Conservation (phyloP, 2,113 vertebrate genomes). For the Mandrillus leucophaeus region DNA sequence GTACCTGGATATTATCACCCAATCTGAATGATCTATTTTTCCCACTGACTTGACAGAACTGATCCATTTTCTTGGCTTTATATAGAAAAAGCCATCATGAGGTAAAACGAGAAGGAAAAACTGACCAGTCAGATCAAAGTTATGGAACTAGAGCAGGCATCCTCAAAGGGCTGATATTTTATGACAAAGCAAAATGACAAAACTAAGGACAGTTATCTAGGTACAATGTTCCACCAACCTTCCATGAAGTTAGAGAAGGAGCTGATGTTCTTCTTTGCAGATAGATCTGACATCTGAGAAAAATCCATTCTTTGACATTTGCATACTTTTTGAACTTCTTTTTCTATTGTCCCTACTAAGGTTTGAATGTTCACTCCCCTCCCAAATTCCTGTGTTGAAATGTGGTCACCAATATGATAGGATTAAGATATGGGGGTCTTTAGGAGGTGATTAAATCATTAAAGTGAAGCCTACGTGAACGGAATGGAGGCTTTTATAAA, state of each 20-base stretch:
- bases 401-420: not conserved
- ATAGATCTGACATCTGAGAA: not conserved
- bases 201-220: not conserved
- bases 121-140: not conserved
- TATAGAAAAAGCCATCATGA: not conserved
- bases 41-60: not conserved
- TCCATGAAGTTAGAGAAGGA: not conserved
- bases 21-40: not conserved
- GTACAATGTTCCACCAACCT: not conserved
- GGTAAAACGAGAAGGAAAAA: not conserved
- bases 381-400: not conserved
- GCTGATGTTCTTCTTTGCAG: not conserved
- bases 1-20: not conserved
- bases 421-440: not conserved
- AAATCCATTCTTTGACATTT: not conserved
- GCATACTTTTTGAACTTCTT: not conserved
- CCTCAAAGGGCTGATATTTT: not conserved
- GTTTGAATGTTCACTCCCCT: not conserved
- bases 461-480: rapidly evolving
- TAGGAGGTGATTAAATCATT: not conserved
- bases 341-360: not conserved
- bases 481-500: not conserved
- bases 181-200: not conserved
- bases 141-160: not conserved
- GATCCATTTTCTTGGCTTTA: not conserved